Evolutionary conservation across 2,797 vertebrate genomes (phyloP), one percentile per base, ranked within the genome.

Genomic region (Cossypha polioptera): DNA sequence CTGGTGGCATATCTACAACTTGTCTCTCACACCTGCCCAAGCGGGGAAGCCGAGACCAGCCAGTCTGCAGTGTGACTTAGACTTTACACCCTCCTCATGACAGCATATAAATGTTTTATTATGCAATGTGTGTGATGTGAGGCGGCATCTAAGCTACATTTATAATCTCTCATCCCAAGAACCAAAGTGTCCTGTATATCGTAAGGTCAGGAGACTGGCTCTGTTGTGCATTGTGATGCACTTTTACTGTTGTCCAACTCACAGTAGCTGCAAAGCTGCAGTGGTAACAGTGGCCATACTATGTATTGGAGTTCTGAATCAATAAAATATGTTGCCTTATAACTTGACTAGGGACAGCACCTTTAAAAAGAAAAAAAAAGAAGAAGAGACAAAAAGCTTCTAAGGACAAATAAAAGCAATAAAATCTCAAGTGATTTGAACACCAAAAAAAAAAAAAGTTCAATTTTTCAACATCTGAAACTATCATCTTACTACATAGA

Each of bases 211-310:
- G 97, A 97, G 94, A 97, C 93, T 93, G 95, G 73, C 51, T 96
- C 65, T 94, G 86, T 88, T 55, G 91, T 93, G 95, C 94, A 74
- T 80, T 59, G 7, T 61, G 50, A 43, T 97, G 96, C 94, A 96
- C 87, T 22, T 85, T 92, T 93, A 95, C 95, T 96, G 75, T 92
- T 94, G 88, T 92, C 92, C 79, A 90, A 72, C 90, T 87, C 86
- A 42, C 77, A 8, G 95, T 92, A 95, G 95, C 93, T 86, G 75
- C 10, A 10, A 95, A 96, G 94, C 95, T 95, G 73, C 95, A 80
- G 95, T 94, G 75, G 21, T 86, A 78, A 95, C 96, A 98, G 98
- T 98, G 98, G 98, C 98, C 98, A 98, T 98, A 98, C 66, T 92
- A 98, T 96, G 86, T 95, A 84, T 93, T 94, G 97, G 94, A 98